Conservation (phyloP, 2,113 vertebrate species). For the Odontophorus gujanensis region DNA sequence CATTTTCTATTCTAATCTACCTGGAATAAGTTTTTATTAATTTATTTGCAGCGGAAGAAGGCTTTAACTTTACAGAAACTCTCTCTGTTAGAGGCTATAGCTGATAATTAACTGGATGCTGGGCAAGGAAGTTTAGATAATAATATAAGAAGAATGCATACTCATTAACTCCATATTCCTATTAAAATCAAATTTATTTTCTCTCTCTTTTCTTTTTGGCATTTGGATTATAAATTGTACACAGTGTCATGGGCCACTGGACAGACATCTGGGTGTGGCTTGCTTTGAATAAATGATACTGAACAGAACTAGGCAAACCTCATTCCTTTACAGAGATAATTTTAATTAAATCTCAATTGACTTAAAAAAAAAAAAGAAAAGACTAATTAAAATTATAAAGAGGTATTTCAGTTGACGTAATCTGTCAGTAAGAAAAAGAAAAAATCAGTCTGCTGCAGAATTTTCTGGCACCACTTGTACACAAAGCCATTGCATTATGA, state of each 20-base stretch:
- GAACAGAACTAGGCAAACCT: slow-evolving; percentile 30
- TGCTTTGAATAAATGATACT: slow-evolving; percentile 50
- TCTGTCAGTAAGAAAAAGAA: background rate
- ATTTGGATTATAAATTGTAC: slow-evolving; percentile 44
- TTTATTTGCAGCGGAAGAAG: background rate
- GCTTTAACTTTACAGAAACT: background rate
- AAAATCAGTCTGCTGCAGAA: background rate
- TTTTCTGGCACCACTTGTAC: background rate
- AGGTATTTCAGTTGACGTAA: slow-evolving; percentile 5
- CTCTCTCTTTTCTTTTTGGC: slow-evolving; percentile 4
- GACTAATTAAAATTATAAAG: slow-evolving; percentile 44
- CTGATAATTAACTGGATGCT: slow-evolving; percentile 49
- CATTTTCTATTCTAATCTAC: background rate
- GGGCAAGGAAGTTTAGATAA: slow-evolving; percentile 50
- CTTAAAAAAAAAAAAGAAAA: slow-evolving; percentile 6
- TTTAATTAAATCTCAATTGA: slow-evolving; percentile 70
- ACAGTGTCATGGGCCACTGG: slow-evolving; percentile 43
- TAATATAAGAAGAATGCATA: slow-evolving; percentile 9
- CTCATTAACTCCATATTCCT: slow-evolving; percentile 54
- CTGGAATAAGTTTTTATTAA: background rate
- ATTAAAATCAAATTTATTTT: slow-evolving; percentile 58
- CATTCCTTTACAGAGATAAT: slow-evolving; percentile 37
- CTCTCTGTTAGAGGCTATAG: background rate
- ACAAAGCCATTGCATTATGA: background rate
- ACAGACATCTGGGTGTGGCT: slow-evolving; percentile 28